A percentile compares a stretch with the other conserved stretches of the same genome.
These are phyloP conservation scores for Drusus annulatus DNA, from an alignment of 1,140 invertebrate genomes.

Conservation along the genomic window DNA sequence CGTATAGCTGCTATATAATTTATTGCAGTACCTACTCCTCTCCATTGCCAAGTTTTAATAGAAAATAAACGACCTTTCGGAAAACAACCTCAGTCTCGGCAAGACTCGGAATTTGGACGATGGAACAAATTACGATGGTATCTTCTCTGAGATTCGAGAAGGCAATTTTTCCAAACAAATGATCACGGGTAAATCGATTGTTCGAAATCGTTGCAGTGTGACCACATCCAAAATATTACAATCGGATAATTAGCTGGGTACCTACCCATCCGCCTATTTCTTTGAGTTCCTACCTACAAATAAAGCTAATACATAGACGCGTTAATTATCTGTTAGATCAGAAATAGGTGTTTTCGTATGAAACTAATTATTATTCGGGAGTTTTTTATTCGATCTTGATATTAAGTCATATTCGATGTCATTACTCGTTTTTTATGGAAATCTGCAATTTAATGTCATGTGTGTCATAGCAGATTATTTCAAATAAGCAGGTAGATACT, in stretches of 20 bases:
- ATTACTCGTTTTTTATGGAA: too few species aligned
- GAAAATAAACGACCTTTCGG: conserved; percentile 3
- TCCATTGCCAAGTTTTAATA: too few species aligned
- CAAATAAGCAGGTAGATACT: too few species aligned
- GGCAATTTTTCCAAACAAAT: not conserved
- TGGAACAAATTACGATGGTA: conserved; percentile 8
- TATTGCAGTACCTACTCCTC: too few species aligned
- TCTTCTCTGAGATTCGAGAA: conserved; percentile 6
- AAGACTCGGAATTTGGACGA: not conserved
- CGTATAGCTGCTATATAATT: too few species aligned
- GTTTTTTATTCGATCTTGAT: too few species aligned
- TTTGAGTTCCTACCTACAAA: not conserved
- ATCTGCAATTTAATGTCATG: too few species aligned
- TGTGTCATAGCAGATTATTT: too few species aligned
- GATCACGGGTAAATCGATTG: conserved; percentile 15
- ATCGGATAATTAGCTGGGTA: conserved; percentile 12
- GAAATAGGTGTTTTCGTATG: too few species aligned
- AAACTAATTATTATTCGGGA: too few species aligned
- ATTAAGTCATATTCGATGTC: too few species aligned
- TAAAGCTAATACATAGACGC: conserved; percentile 6
- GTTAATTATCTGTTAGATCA: not conserved
- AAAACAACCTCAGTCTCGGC: not conserved
- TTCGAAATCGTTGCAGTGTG: conserved; percentile 29
- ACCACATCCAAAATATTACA: conserved; percentile 26
- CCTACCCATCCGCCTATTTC: conserved; percentile 17